These are phyloP conservation scores for Chrysopa pallens DNA, from an alignment of 1,140 invertebrate genomes.

Conservation along the genomic window DNA sequence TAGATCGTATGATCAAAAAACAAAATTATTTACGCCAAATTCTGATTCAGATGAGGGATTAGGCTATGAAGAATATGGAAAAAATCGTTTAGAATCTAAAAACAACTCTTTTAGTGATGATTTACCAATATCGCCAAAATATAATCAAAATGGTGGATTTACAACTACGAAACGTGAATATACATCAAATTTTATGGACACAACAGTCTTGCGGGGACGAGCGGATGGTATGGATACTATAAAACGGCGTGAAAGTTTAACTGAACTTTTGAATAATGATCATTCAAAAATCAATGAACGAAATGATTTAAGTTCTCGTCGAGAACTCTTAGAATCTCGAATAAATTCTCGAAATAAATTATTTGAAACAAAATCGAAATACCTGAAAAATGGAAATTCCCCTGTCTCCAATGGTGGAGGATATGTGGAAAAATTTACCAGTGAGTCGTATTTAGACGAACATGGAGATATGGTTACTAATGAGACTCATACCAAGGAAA, in stretches of 20 bases:
- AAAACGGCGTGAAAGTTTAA: constrained; percentile 29
- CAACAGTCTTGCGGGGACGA: constrained; percentile 30
- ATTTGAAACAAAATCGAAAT: constrained; percentile 23
- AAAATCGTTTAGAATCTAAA: constrained; percentile 5
- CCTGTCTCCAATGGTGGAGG: constrained; percentile 22
- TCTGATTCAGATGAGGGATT: constrained; percentile 60
- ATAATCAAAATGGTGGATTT: constrained; percentile 8
- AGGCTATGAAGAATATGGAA: constrained; percentile 35
- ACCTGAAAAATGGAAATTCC: constrained; percentile 28
- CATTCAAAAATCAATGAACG: constrained; percentile 17
- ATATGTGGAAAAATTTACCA: constrained; percentile 15
- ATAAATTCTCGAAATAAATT: constrained; percentile 36
- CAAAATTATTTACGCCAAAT: constrained; percentile 25
- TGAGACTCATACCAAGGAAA: constrained; percentile 9
- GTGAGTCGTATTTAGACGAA: constrained; percentile 20
- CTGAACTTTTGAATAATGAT: constrained; percentile 18
- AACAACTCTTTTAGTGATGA: constrained; percentile 10
- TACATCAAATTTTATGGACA: constrained; percentile 19
- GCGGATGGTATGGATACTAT: constrained; percentile 42
- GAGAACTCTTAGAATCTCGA: constrained; percentile 54
- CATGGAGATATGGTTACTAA: constrained; percentile 12
- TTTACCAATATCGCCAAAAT: constrained; percentile 17
- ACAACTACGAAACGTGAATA: constrained; percentile 13
- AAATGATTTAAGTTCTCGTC: constrained; percentile 44
- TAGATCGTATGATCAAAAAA: constrained; percentile 20